Evolutionary conservation across 1,140 invertebrate species (phyloP).

Genomic region (Radopholus similis): DNA sequence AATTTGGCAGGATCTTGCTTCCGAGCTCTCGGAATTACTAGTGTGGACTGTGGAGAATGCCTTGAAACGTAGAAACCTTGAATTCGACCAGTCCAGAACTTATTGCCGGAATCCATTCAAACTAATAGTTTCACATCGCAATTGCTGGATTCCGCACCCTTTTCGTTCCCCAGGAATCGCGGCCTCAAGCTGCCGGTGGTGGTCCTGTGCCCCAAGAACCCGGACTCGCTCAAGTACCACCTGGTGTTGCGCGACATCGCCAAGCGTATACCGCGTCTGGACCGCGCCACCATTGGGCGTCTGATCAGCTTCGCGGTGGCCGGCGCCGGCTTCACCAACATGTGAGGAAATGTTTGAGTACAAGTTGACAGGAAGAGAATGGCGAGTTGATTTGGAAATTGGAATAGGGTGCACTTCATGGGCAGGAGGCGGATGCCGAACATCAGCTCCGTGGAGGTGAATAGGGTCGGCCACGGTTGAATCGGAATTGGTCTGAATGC

Average conservation of each 20-base stretch:
- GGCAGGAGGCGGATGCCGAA: neutral
- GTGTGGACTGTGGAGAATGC: no score
- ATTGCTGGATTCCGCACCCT: constrained; percentile 1
- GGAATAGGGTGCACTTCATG: no score
- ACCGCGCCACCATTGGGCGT: neutral
- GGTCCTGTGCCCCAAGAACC: constrained; percentile 38
- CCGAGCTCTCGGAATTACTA: no score
- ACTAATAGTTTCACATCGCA: no score
- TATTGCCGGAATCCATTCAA: neutral
- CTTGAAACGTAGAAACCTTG: no score
- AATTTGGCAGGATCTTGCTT: no score
- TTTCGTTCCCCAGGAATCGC: neutral
- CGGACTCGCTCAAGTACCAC: constrained; percentile 27
- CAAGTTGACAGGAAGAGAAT: no score
- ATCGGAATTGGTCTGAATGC: no score
- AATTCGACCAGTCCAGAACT: constrained; percentile 11
- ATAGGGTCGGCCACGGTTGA: neutral
- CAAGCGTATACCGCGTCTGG: constrained; percentile 7
- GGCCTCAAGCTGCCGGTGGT: constrained; percentile 19
- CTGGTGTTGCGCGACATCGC: constrained; percentile 9
- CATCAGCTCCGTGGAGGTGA: neutral
- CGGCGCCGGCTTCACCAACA: constrained; percentile 26
- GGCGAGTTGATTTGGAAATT: no score
- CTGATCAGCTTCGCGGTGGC: constrained; percentile 29
- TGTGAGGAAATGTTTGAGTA: no score